Conservation (phyloP, 2,113 vertebrate genomes). For the Gobio gobio region DNA sequence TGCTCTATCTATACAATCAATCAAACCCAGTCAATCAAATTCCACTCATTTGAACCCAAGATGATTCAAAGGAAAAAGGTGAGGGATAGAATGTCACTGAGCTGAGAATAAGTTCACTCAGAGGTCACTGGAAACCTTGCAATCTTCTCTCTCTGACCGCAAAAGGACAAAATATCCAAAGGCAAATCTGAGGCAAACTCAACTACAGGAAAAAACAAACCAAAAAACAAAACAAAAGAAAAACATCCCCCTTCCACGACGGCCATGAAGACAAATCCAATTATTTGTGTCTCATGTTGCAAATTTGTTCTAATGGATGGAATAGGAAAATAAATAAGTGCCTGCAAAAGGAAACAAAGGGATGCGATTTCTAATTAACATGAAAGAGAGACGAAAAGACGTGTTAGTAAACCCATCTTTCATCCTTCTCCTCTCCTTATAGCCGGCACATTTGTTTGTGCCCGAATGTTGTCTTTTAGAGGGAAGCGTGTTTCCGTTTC, state of each 20-base stretch:
- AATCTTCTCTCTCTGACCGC: conserved; percentile 26
- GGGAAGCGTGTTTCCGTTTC: conserved; percentile 56
- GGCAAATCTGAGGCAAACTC: conserved; percentile 40
- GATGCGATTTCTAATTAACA: conserved; percentile 84
- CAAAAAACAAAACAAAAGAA: conserved; percentile 65
- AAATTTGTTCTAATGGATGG: conserved; percentile 82
- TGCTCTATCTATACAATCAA: background rate
- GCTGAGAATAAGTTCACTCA: conserved; percentile 68
- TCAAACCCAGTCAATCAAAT: background rate
- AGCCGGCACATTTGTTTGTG: conserved; percentile 74
- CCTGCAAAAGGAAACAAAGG: conserved; percentile 79
- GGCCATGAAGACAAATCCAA: conserved; percentile 80
- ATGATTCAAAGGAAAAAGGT: background rate
- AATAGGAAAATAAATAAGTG: conserved; percentile 80
- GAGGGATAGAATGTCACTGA: background rate
- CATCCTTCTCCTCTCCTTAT: conserved; percentile 62
- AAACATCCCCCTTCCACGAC: conserved; percentile 74
- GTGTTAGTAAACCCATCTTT: conserved; percentile 80
- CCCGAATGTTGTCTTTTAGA: conserved; percentile 72
- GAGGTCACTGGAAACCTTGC: conserved; percentile 58
- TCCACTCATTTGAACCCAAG: background rate
- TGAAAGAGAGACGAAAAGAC: conserved; percentile 78
- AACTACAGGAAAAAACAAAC: conserved; percentile 44
- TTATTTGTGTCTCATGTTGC: conserved; percentile 82
- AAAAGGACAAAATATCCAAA: conserved; percentile 52